Base-by-base conservation (phyloP, 2,888 invertebrate genomes). In the Limulus polyphemus region DNA sequence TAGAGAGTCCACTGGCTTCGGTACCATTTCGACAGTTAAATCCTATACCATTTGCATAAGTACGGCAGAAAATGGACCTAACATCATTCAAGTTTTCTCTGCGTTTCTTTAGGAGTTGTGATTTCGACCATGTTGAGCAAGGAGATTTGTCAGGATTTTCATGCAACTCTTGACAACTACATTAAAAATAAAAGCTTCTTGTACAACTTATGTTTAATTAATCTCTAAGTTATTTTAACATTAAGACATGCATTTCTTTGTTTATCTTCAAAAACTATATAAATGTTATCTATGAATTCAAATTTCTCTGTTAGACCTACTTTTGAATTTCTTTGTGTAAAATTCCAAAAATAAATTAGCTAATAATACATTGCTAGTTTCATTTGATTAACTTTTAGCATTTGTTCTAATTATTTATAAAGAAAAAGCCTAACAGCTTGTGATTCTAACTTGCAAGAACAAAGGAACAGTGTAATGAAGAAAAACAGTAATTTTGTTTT, bases 1-100 rank as follows among this genome's bases (percentile, higher is more conserved):
- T 54, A 11, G 54, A 54, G 16, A 54, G 16, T 13, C 54, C 54
- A 17, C 54, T 11, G 14, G 16, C 32, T 54, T 80, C 80, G 32
- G 77, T 76, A 60, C 77, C 77, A 69, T 78, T 78, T 69, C 79
- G 80, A 73, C 78, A 77, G 69, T 78, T 79, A 65, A 80, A 76
- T 54, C 80, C 81, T 63, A 81, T 77, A 10, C 80, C 78, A 60
- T 79, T 77, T 70, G 79, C 78, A 71, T 83, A 83, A 57, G 78
- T 77, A 68, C 77, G 78, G 71, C 81, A 80, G 73, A 84, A 84
- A 62, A 81, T 74, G 69, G 78, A 75, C 65, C 83, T 75, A 13
- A 83, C 77, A 60, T 77, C 75, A 57, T 79, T 77, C 65, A 83
- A 74, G 62, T 79, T 77, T 64, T 80, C 80, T 65, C 70, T 70